Conservation (phyloP, 1,140 invertebrate genomes). For the Gyrodactylus salaris region DNA sequence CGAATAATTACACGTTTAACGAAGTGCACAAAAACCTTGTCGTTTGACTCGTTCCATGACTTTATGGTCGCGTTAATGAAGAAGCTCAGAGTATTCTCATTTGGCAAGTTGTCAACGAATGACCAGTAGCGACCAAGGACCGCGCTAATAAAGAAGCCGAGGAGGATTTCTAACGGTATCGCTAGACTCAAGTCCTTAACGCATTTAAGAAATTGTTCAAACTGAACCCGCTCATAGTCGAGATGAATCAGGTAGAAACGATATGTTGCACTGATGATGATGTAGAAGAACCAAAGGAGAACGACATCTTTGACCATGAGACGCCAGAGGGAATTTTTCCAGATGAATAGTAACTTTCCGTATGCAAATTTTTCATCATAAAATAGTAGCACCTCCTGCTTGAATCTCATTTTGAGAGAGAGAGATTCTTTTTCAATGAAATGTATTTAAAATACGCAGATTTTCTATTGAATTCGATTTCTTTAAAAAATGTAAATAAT, state of each 20-base stretch:
- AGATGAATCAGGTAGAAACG: not conserved
- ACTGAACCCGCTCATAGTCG: not conserved
- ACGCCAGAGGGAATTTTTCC: not conserved
- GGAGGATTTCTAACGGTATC: not conserved
- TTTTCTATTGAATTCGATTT: too few species aligned
- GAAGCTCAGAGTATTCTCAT: not conserved
- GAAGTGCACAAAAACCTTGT: not conserved
- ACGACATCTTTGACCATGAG: not conserved
- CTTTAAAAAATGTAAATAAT: too few species aligned
- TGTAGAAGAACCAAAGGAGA: not conserved
- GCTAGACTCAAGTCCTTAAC: not conserved
- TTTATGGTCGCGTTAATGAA: not conserved
- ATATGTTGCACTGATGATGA: not conserved
- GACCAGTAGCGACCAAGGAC: not conserved
- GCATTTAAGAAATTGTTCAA: not conserved
- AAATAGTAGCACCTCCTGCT: not conserved
- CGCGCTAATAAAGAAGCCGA: not conserved
- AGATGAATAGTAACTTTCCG: not conserved
- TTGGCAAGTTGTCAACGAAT: not conserved
- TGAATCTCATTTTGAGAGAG: not conserved
- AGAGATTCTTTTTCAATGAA: too few species aligned
- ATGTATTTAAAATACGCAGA: too few species aligned
- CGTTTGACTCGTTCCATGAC: not conserved
- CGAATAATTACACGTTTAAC: not conserved
- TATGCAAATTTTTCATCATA: not conserved